Evolutionary conservation across 2,797 vertebrate species (phyloP).

Genomic region (Sternarchorhynchus goeldii): DNA sequence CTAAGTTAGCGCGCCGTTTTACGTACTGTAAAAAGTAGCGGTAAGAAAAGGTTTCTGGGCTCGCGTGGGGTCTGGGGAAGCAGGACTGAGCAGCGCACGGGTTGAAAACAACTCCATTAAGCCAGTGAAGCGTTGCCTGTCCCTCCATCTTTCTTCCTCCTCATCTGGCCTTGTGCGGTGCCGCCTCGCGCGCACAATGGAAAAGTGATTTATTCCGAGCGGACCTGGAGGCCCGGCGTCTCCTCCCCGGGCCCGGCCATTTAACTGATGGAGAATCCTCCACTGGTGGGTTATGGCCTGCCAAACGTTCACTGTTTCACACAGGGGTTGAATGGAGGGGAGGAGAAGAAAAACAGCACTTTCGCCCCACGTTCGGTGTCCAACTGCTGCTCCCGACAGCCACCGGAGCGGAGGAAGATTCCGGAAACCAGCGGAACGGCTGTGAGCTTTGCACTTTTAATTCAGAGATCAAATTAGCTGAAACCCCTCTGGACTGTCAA

Average conservation of each 20-base stretch:
- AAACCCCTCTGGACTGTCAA: neutral
- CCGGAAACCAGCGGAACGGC: neutral
- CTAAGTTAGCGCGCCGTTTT: slow-evolving; percentile 23
- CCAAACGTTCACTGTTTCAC: slow-evolving; percentile 46
- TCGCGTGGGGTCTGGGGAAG: slow-evolving; percentile 36
- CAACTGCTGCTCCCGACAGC: neutral
- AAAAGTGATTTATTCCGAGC: slow-evolving; percentile 61
- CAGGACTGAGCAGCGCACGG: slow-evolving; percentile 39
- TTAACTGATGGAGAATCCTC: slow-evolving; percentile 53
- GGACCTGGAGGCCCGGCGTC: slow-evolving; percentile 29
- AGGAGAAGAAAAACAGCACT: slow-evolving; percentile 16
- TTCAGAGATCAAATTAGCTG: no score
- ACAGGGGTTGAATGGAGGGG: neutral
- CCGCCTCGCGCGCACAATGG: slow-evolving; percentile 57
- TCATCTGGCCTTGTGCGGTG: slow-evolving; percentile 57
- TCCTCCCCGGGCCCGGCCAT: slow-evolving; percentile 46
- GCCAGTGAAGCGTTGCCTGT: slow-evolving; percentile 49
- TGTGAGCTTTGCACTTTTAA: neutral
- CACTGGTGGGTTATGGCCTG: slow-evolving; percentile 38
- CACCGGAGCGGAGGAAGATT: neutral
- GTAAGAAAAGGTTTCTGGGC: slow-evolving; percentile 17
- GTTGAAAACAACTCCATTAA: slow-evolving; percentile 61
- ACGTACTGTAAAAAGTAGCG: slow-evolving; percentile 29
- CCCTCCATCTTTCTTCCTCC: slow-evolving; percentile 58
- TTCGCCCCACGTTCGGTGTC: neutral